Evolutionary conservation across 2,113 vertebrate species (phyloP).

Genomic region (Hippocampus comes): DNA sequence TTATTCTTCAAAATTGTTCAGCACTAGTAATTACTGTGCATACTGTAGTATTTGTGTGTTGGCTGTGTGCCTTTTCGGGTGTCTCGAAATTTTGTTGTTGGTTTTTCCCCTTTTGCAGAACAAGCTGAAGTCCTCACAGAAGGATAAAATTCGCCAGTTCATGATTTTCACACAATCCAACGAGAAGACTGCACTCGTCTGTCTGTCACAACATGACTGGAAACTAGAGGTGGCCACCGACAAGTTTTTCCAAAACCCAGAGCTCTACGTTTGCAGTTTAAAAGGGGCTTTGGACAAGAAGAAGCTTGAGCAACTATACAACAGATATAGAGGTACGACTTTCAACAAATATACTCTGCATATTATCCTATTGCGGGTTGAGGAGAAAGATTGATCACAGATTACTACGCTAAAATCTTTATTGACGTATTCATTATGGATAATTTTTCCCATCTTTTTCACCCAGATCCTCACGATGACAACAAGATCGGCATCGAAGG

Average conservation of each 20-base stretch:
- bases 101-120: constrained; percentile 74
- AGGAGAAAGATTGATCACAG: background rate
- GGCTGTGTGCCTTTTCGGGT: no score
- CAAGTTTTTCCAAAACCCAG: constrained; percentile 98
- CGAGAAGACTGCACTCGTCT: constrained; percentile 96
- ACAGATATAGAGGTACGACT: constrained; percentile 88
- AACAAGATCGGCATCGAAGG: constrained; percentile 95
- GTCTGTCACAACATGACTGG: constrained; percentile 98
- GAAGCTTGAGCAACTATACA: constrained; percentile 94
- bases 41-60: no score
- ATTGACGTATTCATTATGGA: background rate
- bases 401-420: background rate
- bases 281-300: constrained; percentile 92
- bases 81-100: background rate
- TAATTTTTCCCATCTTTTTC: fast-evolving
- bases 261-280: constrained; percentile 90
- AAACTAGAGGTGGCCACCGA: constrained; percentile 98
- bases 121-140: constrained; percentile 99
- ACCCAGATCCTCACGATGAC: constrained; percentile 90
- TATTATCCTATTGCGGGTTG: background rate
- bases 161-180: constrained; percentile 99
- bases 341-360: background rate
- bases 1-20: no score
- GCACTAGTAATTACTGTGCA: no score
- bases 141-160: constrained; percentile 99